Percentiles rank a stretch among this genome's conserved stretches.
Conservation (phyloP, 2,113 vertebrate species). For the Anolis sagrei region DNA sequence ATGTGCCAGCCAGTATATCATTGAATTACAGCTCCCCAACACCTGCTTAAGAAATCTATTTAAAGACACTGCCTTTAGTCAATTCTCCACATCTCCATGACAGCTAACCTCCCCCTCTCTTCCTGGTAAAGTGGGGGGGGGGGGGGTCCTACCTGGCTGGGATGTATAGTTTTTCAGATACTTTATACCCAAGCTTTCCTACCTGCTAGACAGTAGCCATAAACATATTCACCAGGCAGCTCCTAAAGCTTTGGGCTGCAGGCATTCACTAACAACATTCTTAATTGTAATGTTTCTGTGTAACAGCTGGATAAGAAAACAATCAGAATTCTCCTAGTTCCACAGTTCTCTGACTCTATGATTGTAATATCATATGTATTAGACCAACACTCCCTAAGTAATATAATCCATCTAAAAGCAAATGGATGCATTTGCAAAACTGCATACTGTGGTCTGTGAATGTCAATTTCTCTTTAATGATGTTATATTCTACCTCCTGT, state of each 20-base stretch:
- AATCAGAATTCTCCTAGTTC: background rate
- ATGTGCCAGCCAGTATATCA: no score
- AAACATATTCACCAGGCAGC: no score
- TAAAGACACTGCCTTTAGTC: no score
- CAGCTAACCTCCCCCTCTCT: no score
- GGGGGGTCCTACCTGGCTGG: no score
- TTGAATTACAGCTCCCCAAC: no score
- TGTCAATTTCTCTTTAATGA: slow-evolving; percentile 49
- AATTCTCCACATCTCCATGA: no score
- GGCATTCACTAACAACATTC: background rate
- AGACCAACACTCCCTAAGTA: slow-evolving; percentile 31
- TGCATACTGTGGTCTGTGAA: slow-evolving; percentile 26
- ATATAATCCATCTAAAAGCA: background rate
- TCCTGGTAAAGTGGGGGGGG: no score
- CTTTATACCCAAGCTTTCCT: no score
- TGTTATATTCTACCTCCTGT: slow-evolving; percentile 22
- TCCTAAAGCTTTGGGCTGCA: background rate
- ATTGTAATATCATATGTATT: slow-evolving; percentile 36
- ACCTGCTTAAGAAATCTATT: no score
- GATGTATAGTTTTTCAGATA: no score
- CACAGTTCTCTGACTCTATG: background rate
- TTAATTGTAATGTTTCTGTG: background rate
- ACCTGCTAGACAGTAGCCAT: no score
- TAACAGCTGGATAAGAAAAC: background rate
- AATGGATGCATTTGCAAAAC: slow-evolving; percentile 40